Evolutionary conservation across 2,113 vertebrate species (phyloP).

Genomic region (Larimichthys crocea): DNA sequence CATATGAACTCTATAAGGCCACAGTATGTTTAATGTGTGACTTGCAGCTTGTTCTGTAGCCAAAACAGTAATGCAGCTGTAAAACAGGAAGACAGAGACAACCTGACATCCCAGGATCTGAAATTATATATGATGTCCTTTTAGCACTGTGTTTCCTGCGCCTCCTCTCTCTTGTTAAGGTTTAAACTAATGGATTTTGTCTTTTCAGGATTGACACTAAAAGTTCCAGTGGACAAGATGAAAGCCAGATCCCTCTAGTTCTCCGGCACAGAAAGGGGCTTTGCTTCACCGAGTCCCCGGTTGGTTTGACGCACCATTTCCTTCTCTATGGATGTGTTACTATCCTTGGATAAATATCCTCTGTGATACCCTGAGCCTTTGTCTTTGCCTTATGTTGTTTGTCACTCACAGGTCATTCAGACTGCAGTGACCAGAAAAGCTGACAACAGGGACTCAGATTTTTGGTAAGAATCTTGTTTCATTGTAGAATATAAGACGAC

Average conservation of each 20-base stretch:
- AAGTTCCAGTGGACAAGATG: slow-evolving; percentile 24
- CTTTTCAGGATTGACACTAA: slow-evolving; percentile 47
- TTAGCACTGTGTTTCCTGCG: background rate
- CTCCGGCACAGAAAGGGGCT: slow-evolving; percentile 63
- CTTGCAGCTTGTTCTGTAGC: too few species aligned
- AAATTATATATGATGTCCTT: background rate
- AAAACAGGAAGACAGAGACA: too few species aligned
- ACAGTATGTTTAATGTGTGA: background rate
- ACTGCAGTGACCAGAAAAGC: background rate
- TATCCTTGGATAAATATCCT: background rate
- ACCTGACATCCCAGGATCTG: background rate
- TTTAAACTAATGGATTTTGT: slow-evolving; percentile 4
- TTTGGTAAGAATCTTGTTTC: slow-evolving; percentile 53
- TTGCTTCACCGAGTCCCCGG: slow-evolving; percentile 28
- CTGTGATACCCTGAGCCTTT: slow-evolving; percentile 6
- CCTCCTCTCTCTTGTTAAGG: background rate
- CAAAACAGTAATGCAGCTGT: background rate
- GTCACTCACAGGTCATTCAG: slow-evolving; percentile 52
- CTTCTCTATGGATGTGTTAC: background rate
- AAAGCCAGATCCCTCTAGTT: slow-evolving; percentile 47
- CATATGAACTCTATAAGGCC: background rate
- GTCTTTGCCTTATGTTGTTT: background rate
- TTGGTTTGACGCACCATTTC: slow-evolving; percentile 41
- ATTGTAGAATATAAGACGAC: too few species aligned
- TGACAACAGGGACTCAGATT: slow-evolving; percentile 18